These are phyloP conservation scores for Menura novaehollandiae DNA, from an alignment of 2,113 vertebrate genomes.

Conservation along the genomic window DNA sequence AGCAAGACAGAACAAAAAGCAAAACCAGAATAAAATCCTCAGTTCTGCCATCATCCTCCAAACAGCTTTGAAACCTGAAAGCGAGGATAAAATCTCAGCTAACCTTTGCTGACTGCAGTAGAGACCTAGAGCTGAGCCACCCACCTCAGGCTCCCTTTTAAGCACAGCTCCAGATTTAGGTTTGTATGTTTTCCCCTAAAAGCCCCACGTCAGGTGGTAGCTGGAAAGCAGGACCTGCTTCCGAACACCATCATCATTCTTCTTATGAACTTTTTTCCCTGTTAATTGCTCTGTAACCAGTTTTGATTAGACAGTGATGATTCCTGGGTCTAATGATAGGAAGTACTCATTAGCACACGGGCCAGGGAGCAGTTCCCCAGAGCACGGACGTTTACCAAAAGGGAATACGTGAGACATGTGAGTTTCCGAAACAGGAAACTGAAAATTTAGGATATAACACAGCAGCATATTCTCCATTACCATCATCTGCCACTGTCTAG, in stretches of 20 bases:
- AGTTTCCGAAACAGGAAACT: constrained; percentile 4
- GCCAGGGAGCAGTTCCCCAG: constrained; percentile 11
- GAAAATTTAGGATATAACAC: background rate
- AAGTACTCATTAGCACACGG: constrained; percentile 6
- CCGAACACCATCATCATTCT: background rate
- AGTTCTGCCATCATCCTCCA: background rate
- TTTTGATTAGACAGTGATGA: constrained; percentile 27
- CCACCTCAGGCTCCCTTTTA: background rate
- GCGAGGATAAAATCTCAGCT: background rate
- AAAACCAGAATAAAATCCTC: background rate
- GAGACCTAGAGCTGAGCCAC: background rate
- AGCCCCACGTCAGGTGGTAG: background rate
- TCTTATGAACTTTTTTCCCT: background rate
- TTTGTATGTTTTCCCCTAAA: accelerated
- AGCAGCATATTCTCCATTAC: background rate
- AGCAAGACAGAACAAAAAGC: background rate
- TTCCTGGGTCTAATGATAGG: background rate
- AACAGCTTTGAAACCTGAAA: background rate
- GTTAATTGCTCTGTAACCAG: background rate
- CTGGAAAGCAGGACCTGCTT: background rate
- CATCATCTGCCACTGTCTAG: background rate
- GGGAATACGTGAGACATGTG: background rate
- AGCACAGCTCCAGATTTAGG: background rate
- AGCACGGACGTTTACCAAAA: background rate
- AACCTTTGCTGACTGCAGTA: accelerated